Conservation (phyloP, 2,113 vertebrate genomes). For the Gymnobelideus leadbeateri region DNA sequence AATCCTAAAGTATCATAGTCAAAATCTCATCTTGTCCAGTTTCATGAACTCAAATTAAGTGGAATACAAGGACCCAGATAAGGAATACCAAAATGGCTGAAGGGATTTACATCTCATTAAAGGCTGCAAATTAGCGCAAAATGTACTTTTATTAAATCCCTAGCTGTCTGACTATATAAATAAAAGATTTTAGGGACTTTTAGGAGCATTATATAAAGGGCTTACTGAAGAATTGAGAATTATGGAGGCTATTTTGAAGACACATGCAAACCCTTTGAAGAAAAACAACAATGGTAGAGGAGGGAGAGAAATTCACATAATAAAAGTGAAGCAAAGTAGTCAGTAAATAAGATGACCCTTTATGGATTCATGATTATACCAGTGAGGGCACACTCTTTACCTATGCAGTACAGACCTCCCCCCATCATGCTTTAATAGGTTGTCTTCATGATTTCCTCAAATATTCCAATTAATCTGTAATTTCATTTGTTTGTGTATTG, state of each 20-base stretch:
- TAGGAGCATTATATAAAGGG: not conserved
- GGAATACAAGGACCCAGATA: not conserved
- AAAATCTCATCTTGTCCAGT: not conserved
- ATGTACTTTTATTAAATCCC: not conserved
- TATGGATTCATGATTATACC: not conserved
- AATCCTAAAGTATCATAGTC: not conserved
- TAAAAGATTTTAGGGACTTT: not conserved
- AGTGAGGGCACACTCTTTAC: not conserved
- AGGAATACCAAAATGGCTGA: conserved; percentile 28
- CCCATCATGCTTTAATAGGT: not conserved
- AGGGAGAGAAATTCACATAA: not conserved
- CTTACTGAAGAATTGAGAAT: not conserved
- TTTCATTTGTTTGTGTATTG: not conserved
- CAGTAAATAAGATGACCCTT: not conserved
- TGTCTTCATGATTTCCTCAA: not conserved
- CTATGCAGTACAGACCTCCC: not conserved
- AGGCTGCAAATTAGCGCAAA: conserved; percentile 33
- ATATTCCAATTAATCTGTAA: not conserved
- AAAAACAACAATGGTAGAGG: not conserved
- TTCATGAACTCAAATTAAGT: conserved; percentile 39
- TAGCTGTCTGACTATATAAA: not conserved
- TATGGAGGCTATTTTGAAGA: not conserved
- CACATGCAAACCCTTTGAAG: not conserved
- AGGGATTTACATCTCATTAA: conserved; percentile 33
- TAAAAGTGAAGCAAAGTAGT: not conserved